Percentiles rank a stretch among this genome's conserved stretches.
These are phyloP conservation scores for Triops cancriformis DNA, from an alignment of 1,140 invertebrate genomes.

Conservation along the genomic window DNA sequence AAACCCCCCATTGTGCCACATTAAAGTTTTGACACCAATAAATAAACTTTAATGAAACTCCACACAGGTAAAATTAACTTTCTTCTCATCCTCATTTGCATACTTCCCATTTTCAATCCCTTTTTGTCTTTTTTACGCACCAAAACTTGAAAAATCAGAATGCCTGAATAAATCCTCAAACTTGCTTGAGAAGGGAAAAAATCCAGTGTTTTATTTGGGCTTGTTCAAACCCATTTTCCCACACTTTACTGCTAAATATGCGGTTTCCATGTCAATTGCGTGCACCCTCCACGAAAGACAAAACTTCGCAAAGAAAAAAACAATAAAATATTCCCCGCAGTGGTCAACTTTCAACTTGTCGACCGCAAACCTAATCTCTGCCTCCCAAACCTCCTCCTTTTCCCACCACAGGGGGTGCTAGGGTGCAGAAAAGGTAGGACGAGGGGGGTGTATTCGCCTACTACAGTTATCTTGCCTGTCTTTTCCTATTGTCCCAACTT, in stretches of 20 bases:
- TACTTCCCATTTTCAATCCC: background rate
- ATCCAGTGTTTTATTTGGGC: background rate
- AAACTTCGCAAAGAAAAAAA: background rate
- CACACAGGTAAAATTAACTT: background rate
- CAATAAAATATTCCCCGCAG: background rate
- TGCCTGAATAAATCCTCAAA: too few species aligned
- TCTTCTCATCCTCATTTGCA: background rate
- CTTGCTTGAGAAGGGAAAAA: too few species aligned
- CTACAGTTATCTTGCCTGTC: too few species aligned
- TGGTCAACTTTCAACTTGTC: background rate
- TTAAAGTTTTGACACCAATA: slow-evolving; percentile 1
- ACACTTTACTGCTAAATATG: background rate
- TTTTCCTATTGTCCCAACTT: background rate
- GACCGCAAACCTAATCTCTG: slow-evolving; percentile 11
- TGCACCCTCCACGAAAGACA: too few species aligned
- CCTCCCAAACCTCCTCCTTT: background rate
- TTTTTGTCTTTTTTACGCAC: background rate
- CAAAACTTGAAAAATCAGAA: background rate
- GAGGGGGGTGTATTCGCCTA: background rate
- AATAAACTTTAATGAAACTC: slow-evolving; percentile 4
- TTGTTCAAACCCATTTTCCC: too few species aligned
- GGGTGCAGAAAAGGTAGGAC: background rate
- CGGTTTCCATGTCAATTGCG: background rate
- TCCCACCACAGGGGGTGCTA: background rate
- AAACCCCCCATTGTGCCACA: background rate